Evolutionary conservation across 2,888 invertebrate species (phyloP), one percentile per base, ranked within the genome.

Genomic region (Epistrophe grossulariae): DNA sequence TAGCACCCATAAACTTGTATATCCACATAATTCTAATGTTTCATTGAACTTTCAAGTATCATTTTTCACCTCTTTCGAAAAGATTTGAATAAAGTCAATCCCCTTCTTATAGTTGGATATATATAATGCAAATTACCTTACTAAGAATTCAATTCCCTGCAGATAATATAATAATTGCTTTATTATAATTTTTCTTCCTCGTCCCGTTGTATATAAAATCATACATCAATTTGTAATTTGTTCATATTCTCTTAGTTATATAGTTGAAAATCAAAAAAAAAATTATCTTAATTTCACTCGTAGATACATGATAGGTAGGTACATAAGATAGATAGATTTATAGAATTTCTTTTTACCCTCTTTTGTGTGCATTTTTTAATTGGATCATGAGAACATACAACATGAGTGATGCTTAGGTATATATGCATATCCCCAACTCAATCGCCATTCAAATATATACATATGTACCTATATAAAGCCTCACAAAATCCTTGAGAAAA

Each of bases 311-410:
- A n/a, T 38, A 11, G 1, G 5, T 31, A 31, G 4, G 5, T 7
- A 40, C 43, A 43, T 43, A 45, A 48, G 48, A 17, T n/a, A 17
- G 17, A 48, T 48, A 17, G 48, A 48, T 48, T 48, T 48, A 48
- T 62, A 81, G 81, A 79, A 79, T 81, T 77, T 85, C 71, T 72
- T 59, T 66, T 66, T 64, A 48, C 57, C 82, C 66, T 77, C 80
- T 70, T 59, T 45, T 28, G 40, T 59, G 60, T 68, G 59, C 17
- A 50, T 45, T 57, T 87, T 57, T 87, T 87, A 87, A 87, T 87
- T 87, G 79, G 79, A 79, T 76, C 87, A 87, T 87, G 87, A 76
- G 87, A 87, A 87, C 76, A n/a, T n/a, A 62, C 4, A 13, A 40
- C 74, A 43, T 35, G 57, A 52, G 52, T 60, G 74, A 68, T 60